phyloP scores from a whole-genome alignment of 2,113 vertebrate genomes.

The Prunella fulvescens region DNA sequence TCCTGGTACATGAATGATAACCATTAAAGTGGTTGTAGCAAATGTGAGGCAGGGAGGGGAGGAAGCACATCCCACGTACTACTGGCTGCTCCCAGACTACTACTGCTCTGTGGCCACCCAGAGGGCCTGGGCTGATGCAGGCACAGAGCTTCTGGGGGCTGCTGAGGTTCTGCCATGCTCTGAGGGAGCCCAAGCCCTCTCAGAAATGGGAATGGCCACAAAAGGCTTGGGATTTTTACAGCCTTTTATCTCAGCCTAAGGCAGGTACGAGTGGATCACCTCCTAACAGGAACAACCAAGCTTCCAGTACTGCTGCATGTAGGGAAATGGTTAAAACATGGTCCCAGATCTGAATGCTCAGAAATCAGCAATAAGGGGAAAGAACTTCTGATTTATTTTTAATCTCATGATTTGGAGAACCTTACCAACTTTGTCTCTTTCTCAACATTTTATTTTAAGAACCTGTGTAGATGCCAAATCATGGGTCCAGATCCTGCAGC shows the following conservation, averaged over 20 bases:
- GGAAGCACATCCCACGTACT: not conserved
- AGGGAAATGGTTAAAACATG: not conserved
- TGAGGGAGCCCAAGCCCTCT: not conserved
- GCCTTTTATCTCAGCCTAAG: not conserved
- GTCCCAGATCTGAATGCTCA: not conserved
- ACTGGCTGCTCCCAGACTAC: not conserved
- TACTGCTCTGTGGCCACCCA: not conserved
- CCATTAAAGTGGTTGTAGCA: not conserved
- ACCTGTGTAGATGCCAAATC: not conserved
- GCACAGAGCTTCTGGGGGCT: not conserved
- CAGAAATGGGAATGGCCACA: not conserved
- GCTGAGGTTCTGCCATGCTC: not conserved
- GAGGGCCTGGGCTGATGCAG: rapidly evolving
- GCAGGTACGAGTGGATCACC: rapidly evolving
- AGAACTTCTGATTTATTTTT: not conserved
- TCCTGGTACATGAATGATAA: slow-evolving; percentile 4
- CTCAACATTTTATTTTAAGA: not conserved
- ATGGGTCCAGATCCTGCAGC: not conserved
- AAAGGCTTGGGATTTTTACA: not conserved
- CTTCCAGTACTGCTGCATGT: rapidly evolving
- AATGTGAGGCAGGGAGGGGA: not conserved
- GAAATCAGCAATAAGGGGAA: not conserved
- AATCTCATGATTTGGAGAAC: not conserved
- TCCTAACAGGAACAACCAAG: not conserved
- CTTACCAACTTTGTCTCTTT: not conserved